These are phyloP conservation scores for Clepsis dumicolana DNA, from an alignment of 2,888 invertebrate genomes.

Conservation along the genomic window DNA sequence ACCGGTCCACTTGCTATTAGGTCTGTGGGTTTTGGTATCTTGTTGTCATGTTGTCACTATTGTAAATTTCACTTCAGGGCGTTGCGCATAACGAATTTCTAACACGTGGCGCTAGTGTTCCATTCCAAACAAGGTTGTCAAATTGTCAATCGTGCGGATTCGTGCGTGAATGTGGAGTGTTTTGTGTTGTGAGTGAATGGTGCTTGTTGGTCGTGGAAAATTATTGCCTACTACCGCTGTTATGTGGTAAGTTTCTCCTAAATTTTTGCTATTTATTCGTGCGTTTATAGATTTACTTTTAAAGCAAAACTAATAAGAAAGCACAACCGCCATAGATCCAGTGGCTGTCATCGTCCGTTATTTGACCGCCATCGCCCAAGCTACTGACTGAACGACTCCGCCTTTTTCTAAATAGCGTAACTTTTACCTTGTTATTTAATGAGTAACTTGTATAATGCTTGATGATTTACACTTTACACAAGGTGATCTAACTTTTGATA, in stretches of 20 bases:
- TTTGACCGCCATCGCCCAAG: constrained; percentile 85
- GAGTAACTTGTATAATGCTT: constrained; percentile 1
- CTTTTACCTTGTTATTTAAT: constrained; percentile 24
- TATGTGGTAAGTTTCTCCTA: constrained; percentile 76
- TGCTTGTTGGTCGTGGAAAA: constrained; percentile 60
- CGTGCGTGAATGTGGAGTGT: constrained; percentile 70
- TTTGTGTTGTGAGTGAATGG: constrained; percentile 82
- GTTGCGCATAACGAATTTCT: constrained; percentile 47
- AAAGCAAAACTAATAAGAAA: constrained; percentile 37
- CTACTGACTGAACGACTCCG: constrained; percentile 72
- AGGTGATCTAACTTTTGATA: not conserved
- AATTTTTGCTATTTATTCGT: constrained; percentile 41
- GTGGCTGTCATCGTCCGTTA: constrained; percentile 68
- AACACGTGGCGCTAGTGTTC: constrained; percentile 76
- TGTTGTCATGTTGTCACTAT: constrained; percentile 46
- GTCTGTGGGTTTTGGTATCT: constrained; percentile 19
- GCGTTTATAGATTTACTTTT: constrained; percentile 33
- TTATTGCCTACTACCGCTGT: constrained; percentile 67
- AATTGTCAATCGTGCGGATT: constrained; percentile 50
- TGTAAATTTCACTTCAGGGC: constrained; percentile 44
- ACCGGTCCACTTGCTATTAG: too few relatives aligned
- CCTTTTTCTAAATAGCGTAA: constrained; percentile 57
- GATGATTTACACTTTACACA: constrained; percentile 9
- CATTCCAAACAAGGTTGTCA: constrained; percentile 45
- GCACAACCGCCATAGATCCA: constrained; percentile 37